Evolutionary conservation across 2,888 invertebrate genomes (phyloP).

Genomic region (Hydriomena furcata): DNA sequence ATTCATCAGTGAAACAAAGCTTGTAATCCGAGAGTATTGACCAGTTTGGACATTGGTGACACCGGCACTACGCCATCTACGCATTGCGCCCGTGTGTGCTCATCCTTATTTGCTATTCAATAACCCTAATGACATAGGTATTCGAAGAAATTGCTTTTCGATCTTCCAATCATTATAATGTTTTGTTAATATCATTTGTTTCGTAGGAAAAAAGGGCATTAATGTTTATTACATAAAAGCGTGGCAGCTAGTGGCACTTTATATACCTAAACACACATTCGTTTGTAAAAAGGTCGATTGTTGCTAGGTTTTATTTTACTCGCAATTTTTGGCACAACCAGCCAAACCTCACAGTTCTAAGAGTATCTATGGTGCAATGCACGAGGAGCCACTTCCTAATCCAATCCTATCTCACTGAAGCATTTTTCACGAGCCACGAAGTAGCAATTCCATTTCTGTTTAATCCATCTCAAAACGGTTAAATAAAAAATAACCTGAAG

Average conservation of each 20-base stretch:
- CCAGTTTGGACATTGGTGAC: conserved; percentile 60
- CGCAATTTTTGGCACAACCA: neutral
- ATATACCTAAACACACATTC: no score
- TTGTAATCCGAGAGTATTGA: conserved; percentile 75
- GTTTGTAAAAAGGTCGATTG: no score
- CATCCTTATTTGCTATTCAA: conserved; percentile 61
- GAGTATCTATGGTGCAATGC: neutral
- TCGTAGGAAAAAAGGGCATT: no score
- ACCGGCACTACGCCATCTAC: conserved; percentile 22
- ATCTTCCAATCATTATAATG: neutral
- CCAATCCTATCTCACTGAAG: conserved; percentile 13
- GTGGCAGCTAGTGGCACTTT: no score
- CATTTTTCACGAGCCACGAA: conserved; percentile 19
- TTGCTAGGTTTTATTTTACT: no score
- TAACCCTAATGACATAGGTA: conserved; percentile 53
- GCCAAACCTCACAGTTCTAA: conserved; percentile 1
- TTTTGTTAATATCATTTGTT: no score
- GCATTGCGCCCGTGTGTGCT: conserved; percentile 43
- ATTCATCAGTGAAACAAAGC: conserved; percentile 78
- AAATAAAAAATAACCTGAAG: conserved; percentile 66
- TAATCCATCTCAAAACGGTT: conserved; percentile 36
- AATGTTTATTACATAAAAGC: no score
- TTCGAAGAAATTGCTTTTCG: conserved; percentile 32
- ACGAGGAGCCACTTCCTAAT: conserved; percentile 11
- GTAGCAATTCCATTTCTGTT: conserved; percentile 28